Base-by-base conservation (phyloP, 2,888 invertebrate genomes). In the Osmoderma eremita region DNA sequence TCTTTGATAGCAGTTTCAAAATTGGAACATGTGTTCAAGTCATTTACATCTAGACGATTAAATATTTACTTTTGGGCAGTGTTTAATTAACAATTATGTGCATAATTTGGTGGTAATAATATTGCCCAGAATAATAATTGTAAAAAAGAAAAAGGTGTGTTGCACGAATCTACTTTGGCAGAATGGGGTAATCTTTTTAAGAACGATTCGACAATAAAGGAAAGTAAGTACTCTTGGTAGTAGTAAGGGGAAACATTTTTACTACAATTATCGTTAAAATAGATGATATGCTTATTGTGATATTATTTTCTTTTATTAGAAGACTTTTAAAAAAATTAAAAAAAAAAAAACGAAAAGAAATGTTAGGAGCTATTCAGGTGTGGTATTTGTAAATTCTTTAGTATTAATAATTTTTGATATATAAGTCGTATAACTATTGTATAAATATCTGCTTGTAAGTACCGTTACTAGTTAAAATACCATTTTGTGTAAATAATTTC, bases 121-220 rank as follows among this genome's bases (percentile, higher is more conserved):
- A 38, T 38, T 39, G 49, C 22, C 63, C 49, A 63, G 41, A 63
- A 51, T 39, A 36, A 51, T 63, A 30, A 56, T 4, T 30, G 18
- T 56, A 56, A 56, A 38, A 13, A 56, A 42, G 13, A 39, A 50
- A 30, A 51, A 22, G 6, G 5, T 39, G 39, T 50, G 20, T 17
- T 42, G 42, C 63, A 63, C 41, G 53, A 24, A 63, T 53, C 63
- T 63, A 53, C 38, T 63, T 63, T 63, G 53, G 41, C 62, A 50
- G 53, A 53, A 63, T 13, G 39, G 22, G 22, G 20, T 39, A 50
- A 41, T 39, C 1, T 41, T 53, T 53, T 22, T 53, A 30, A 30
- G 39, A 30, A 61, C 6, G 22, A 24, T 45, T 17, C 48, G 18
- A 48, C 20, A 48, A 39, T 1, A 56, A 30, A 41, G 24, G 30